phyloP scores from a whole-genome alignment of 2,113 vertebrate species.

The Eupsittula cactorum region DNA sequence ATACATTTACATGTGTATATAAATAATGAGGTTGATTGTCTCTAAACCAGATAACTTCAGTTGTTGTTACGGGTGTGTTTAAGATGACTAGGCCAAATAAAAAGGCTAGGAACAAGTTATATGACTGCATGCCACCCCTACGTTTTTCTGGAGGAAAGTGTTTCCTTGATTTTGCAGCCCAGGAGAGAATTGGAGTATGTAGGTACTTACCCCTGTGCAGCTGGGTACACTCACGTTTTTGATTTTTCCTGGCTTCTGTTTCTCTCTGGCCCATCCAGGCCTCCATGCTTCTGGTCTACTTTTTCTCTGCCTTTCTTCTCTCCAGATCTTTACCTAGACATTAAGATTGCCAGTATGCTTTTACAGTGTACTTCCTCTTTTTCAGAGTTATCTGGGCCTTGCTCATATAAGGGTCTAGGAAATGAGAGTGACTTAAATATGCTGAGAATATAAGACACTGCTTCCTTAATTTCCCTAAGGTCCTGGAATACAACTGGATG shows the following conservation, averaged over 20 bases:
- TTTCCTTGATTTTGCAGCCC: neutral
- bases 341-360: neutral
- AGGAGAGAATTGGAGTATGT: neutral
- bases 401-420: neutral
- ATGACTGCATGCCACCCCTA: fast-evolving
- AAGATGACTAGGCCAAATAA: neutral
- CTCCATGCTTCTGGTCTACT: neutral
- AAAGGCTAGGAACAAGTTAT: neutral
- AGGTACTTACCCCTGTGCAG: neutral
- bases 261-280: neutral
- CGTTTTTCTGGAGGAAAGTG: neutral
- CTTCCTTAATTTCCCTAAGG: neutral
- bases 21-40: neutral
- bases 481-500: neutral
- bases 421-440: neutral
- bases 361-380: neutral
- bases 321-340: neutral
- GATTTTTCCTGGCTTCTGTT: neutral
- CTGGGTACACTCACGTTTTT: fast-evolving
- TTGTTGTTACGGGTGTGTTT: neutral
- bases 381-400: neutral
- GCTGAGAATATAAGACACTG: neutral
- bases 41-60: neutral
- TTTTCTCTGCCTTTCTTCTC: neutral
- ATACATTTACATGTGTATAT: fast-evolving